These are phyloP conservation scores for Cuculus canorus DNA, from an alignment of 2,797 vertebrate genomes.

Conservation along the genomic window DNA sequence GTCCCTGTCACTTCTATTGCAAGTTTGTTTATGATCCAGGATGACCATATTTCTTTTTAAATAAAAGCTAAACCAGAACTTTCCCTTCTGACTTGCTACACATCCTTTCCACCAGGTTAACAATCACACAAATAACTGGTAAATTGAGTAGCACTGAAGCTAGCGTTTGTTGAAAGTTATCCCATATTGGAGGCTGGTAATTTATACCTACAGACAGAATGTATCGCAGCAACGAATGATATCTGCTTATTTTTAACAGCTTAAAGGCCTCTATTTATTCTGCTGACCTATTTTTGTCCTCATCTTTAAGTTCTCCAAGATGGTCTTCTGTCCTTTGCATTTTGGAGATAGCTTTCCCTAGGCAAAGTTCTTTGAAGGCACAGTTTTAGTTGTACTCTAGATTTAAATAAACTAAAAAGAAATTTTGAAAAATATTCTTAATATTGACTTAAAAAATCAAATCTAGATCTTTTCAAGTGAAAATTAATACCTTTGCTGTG, in stretches of 20 bases:
- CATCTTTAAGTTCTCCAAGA: not conserved
- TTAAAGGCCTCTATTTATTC: not conserved
- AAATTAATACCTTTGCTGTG: not conserved
- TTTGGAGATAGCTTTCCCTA: not conserved
- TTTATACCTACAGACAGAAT: not conserved
- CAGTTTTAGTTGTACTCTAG: not conserved
- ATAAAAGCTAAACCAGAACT: not conserved
- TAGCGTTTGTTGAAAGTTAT: not conserved
- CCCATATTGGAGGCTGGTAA: not conserved
- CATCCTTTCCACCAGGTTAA: not conserved
- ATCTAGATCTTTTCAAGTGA: not conserved
- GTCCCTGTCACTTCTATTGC: not conserved
- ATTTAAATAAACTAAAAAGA: constrained; percentile 1
- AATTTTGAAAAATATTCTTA: constrained; percentile 1
- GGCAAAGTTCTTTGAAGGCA: not conserved
- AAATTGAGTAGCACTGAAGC: not conserved
- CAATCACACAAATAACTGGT: not conserved
- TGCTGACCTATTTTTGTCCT: not conserved
- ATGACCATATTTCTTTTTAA: not conserved
- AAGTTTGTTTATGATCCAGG: not conserved
- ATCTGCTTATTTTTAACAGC: not conserved
- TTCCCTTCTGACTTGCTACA: not conserved
- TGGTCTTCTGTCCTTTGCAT: not conserved
- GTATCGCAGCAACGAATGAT: not conserved
- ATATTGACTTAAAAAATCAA: not conserved